Evolutionary conservation across 2,888 invertebrate genomes (phyloP), one percentile per base, ranked within the genome.

Genomic region (Diadegma fenestrale): DNA sequence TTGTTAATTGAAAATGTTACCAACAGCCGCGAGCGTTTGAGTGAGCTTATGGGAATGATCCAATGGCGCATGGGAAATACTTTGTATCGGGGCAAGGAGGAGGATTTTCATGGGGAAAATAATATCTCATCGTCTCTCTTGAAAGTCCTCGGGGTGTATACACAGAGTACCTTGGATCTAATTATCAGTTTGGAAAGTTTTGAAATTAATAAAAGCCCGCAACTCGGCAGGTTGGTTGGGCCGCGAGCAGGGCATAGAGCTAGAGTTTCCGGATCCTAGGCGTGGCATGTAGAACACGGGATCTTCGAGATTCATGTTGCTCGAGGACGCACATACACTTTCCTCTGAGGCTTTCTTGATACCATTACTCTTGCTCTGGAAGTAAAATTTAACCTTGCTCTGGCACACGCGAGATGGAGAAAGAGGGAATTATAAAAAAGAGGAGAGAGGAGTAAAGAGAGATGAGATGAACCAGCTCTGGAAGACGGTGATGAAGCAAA

Each of bases 131-230:
- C 76, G 79, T 73, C 72, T 72, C 72, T 72, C 48, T 17, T 26
- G 68, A 14, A 41, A 58, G 37, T 80, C 66, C 51, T 43, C 64
- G 58, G 58, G 66, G 51, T 76, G 45, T 82, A 41, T 41, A 69
- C 66, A 69, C 75, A 80, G 69, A 75, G 81, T 78, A 75, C 64
- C 61, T 48, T 72, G 91, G 91, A 91, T 93, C 92, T 93, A 93
- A 92, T 93, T 93, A 92, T 92, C 92, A 91, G 92, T 91, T 91
- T 88, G 88, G 87, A 89, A 92, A 93, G 90, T 92, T 92, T 91
- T 87, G 90, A 92, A 92, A 93, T 93, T 93, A 93, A 93, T 93
- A 92, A 93, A 93, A 92, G 91, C 92, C 89, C 86, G 79, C 69
- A 22, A 54, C 45, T 72, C 51, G 77, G 77, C 45, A 43, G 22